Conservation (phyloP, 2,888 invertebrate genomes). For the Pseudococcus jackbeardsleyi region DNA sequence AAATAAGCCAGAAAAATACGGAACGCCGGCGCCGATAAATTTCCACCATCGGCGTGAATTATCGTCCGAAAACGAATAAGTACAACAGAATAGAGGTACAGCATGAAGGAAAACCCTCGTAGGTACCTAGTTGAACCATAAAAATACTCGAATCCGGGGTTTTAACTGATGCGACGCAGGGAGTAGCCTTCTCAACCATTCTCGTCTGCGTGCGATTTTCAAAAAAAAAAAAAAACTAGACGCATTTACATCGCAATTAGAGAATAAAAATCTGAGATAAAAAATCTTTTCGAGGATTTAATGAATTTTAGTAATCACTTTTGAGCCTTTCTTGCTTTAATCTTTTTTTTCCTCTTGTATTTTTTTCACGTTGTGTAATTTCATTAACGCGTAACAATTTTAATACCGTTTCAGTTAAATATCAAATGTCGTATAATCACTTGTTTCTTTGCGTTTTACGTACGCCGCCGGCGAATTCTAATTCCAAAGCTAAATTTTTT, state of each 20-base stretch:
- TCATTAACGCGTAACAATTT: constrained; percentile 47
- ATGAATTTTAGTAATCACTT: constrained; percentile 27
- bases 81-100: too few relatives aligned
- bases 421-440: constrained; percentile 33
- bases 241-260: constrained; percentile 33
- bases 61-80: background rate
- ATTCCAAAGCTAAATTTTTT: constrained; percentile 46
- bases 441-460: constrained; percentile 44
- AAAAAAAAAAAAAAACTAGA: background rate
- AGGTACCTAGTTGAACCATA: background rate
- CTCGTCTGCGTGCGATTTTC: background rate
- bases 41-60: background rate
- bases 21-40: background rate
- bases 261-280: constrained; percentile 6
- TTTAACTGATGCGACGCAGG: background rate
- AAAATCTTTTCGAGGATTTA: constrained; percentile 39
- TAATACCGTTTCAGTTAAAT: constrained; percentile 35
- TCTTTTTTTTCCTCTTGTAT: background rate
- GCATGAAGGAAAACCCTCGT: background rate
- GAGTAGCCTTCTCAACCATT: background rate
- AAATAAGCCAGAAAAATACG: constrained; percentile 20
- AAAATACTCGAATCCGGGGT: background rate
- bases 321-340: constrained; percentile 14
- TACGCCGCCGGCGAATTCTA: constrained; percentile 4
- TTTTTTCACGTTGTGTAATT: constrained; percentile 26